phyloP scores from a whole-genome alignment of 1,140 invertebrate genomes.

The Phortica variegata region DNA sequence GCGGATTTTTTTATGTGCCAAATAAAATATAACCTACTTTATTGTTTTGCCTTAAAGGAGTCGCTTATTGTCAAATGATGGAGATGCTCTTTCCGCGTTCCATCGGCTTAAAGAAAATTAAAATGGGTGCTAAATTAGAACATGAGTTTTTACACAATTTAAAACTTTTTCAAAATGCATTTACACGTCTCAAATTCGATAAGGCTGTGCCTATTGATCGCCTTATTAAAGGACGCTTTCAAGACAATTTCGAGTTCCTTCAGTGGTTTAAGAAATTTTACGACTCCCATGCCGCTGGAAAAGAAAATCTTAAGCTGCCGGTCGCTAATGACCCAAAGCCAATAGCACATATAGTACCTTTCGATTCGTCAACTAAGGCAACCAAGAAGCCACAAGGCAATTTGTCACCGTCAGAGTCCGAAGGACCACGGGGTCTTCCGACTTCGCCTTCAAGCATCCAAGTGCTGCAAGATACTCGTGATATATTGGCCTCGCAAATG shows the following conservation, averaged over 20 bases:
- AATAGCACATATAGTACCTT: conserved; percentile 21
- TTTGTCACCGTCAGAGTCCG: too few relatives aligned
- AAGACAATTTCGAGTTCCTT: conserved; percentile 98
- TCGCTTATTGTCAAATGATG: conserved; percentile 99
- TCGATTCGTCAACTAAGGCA: too few relatives aligned
- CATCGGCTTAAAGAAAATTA: conserved; percentile 91
- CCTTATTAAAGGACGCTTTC: conserved; percentile 90
- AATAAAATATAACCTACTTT: neutral
- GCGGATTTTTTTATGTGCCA: neutral
- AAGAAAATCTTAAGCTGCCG: conserved; percentile 33
- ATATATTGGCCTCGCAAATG: conserved; percentile 2
- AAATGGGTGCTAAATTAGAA: conserved; percentile 96
- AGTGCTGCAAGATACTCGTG: conserved; percentile 2
- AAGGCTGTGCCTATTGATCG: conserved; percentile 82
- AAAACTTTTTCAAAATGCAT: conserved; percentile 92
- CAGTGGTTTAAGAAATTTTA: conserved; percentile 99
- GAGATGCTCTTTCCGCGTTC: conserved; percentile 96
- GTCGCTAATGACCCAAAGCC: conserved; percentile 26
- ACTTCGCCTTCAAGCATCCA: conserved; percentile 3
- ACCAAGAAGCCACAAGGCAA: conserved; percentile 15
- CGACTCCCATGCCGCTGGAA: conserved; percentile 74
- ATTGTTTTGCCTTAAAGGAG: conserved; percentile 50
- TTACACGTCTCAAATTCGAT: conserved; percentile 95
- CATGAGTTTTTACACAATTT: conserved; percentile 99
- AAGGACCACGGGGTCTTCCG: too few relatives aligned